Base-by-base conservation (phyloP, 1,140 invertebrate genomes). In the Drosophila pandora region DNA sequence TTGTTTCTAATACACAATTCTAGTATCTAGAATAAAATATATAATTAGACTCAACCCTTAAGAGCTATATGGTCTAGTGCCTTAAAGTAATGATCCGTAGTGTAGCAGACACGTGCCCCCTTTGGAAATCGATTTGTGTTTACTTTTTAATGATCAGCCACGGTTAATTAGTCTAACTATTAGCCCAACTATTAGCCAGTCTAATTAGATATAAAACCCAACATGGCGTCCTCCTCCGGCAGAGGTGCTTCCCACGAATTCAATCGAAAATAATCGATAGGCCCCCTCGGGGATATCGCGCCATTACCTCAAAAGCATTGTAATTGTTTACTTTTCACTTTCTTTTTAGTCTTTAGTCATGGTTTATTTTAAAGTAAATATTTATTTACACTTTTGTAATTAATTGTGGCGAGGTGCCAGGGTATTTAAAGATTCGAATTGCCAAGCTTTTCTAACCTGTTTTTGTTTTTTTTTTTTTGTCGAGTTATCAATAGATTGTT, bases 111-210 rank as follows among this genome's bases (percentile, higher is more conserved):
- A 78, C 80, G 79, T 82, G 74, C 45, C 43, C 58, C 52, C 28
- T 37, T 69, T 57, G 48, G 21, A 63, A 80, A 85, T 85, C 77
- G 82, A 85, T 77, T 87, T 70, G 61, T 75, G 62, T 67, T 54
- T 69, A 23, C 49, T 41, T 81, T 77, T 74, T 64, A 72, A 84
- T 83, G 63, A 70, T 56, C 23, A 61, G 63, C 25, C 52, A 39
- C 76, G 21, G 69, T 82, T 85, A 85, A 85, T 85, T 87, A 78
- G 81, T 52, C 54, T 13, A 34, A 45, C 77, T 63, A 81, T 87
- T 87, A 78, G 81, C 56, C 54, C 17, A 34, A 45, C 77, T 63
- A 81, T 87, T 87, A 81, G 78, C 48, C 53, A 25, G 78, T 48
- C 64, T 85, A 78, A 85, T 85, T 81, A 81, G 79, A 71, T 71